These are phyloP conservation scores for Stenichneumon culpator DNA, from an alignment of 2,888 invertebrate genomes.

Conservation along the genomic window DNA sequence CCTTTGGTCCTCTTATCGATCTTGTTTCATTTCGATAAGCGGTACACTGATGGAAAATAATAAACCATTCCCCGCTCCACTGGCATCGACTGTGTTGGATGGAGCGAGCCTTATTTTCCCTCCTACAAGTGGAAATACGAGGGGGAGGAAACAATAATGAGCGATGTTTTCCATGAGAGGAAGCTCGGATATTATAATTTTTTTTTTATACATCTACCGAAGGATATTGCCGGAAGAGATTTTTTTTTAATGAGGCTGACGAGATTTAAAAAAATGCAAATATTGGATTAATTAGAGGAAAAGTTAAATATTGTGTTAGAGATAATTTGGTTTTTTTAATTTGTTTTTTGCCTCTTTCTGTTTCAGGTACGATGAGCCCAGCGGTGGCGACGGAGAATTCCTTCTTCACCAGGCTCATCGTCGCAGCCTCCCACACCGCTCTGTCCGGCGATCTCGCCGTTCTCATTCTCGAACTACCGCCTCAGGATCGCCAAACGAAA, in stretches of 20 bases:
- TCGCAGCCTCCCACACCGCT: conserved; percentile 92
- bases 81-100: not conserved
- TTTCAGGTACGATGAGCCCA: conserved; percentile 75
- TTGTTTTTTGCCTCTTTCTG: conserved; percentile 8
- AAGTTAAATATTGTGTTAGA: not conserved
- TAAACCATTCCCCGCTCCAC: not conserved
- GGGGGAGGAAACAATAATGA: not conserved
- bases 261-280: not conserved
- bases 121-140: not conserved
- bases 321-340: not conserved
- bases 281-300: not conserved
- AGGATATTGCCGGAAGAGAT: not conserved
- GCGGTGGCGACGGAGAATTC: conserved; percentile 75
- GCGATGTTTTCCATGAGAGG: not conserved
- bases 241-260: not conserved
- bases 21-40: conserved; percentile 11
- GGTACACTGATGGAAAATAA: conserved; percentile 6
- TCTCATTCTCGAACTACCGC: conserved; percentile 86
- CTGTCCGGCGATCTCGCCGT: conserved; percentile 93
- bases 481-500: conserved; percentile 71
- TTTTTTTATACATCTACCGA: not conserved
- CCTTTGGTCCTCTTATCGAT: conserved; percentile 10
- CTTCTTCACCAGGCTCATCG: conserved; percentile 86
- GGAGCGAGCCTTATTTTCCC: not conserved
- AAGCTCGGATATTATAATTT: not conserved